Evolutionary conservation across 2,888 invertebrate genomes (phyloP), one percentile per base, ranked within the genome.

Genomic region (Hemistola chrysoprasaria): DNA sequence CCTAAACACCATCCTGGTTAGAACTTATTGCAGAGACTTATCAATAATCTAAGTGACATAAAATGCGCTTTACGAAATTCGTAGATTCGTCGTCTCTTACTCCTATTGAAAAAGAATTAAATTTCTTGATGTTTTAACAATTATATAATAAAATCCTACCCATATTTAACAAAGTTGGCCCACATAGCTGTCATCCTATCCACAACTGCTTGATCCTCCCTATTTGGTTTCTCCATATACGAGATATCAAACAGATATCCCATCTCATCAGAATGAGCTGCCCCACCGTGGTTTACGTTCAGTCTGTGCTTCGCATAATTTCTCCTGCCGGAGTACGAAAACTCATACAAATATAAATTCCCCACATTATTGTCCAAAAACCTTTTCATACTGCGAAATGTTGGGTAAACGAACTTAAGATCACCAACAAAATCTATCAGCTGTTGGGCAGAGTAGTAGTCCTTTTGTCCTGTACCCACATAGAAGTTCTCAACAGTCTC

Each of bases 101-200:
- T n/a, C n/a, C n/a, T n/a, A n/a, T n/a, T n/a, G n/a, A n/a, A n/a
- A n/a, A n/a, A n/a, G n/a, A n/a, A n/a, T n/a, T n/a, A n/a, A n/a
- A n/a, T n/a, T n/a, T n/a, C n/a, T n/a, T n/a, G n/a, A n/a, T n/a
- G n/a, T n/a, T n/a, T n/a, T n/a, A n/a, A n/a, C n/a, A n/a, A n/a
- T n/a, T n/a, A n/a, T n/a, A n/a, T n/a, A n/a, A n/a, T n/a, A n/a
- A n/a, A n/a, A n/a, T n/a, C 56, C 27, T 48, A 63, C 65, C 61
- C 50, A 29, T 55, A 54, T 55, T 72, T 75, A 1, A 62, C 64
- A 29, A 78, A 73, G 27, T 75, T 73, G 0, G 66, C 52, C 65
- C 69, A 71, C 57, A 65, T 36, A 0, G 53, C 39, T 2, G 59
- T 59, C 48, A 62, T 55, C 2, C 42, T 30, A 22, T 73, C 68